These are phyloP conservation scores for Mastacembelus armatus DNA, from an alignment of 2,797 vertebrate genomes.

Conservation along the genomic window DNA sequence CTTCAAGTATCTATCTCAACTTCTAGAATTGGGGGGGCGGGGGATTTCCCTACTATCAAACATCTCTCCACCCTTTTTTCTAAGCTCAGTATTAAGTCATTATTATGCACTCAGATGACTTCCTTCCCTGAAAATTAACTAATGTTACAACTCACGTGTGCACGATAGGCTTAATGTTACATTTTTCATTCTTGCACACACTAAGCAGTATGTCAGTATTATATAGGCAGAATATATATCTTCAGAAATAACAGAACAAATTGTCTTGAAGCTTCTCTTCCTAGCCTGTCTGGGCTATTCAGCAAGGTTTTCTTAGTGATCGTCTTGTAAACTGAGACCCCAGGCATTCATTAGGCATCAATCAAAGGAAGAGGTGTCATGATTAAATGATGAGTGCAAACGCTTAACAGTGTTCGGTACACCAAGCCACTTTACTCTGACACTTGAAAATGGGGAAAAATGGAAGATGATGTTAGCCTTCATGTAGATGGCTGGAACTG, in stretches of 20 bases:
- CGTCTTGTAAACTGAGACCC: conserved; percentile 89
- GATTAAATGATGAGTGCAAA: conserved; percentile 88
- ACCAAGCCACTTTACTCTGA: conserved; percentile 70
- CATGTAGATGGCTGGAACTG: conserved; percentile 9
- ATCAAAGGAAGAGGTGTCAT: conserved; percentile 87
- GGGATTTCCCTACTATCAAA: no score
- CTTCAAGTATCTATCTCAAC: no score
- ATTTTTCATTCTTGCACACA: no score
- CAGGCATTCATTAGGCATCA: conserved; percentile 90
- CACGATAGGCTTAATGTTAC: no score
- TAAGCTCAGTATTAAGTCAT: no score
- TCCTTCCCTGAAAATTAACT: no score
- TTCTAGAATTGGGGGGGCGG: no score
- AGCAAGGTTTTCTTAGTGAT: conserved; percentile 90
- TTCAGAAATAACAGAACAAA: conserved; percentile 21
- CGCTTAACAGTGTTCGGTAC: conserved; percentile 73
- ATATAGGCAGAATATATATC: no score
- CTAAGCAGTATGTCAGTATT: no score
- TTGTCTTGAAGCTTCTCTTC: conserved; percentile 14
- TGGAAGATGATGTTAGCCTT: conserved; percentile 47
- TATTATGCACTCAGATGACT: no score
- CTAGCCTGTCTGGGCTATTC: conserved; percentile 81
- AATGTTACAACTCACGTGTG: no score
- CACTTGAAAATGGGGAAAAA: conserved; percentile 64
- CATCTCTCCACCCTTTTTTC: no score